Base-by-base conservation (phyloP, 2,888 invertebrate species). In the Mesorhabditis spiculigera region DNA sequence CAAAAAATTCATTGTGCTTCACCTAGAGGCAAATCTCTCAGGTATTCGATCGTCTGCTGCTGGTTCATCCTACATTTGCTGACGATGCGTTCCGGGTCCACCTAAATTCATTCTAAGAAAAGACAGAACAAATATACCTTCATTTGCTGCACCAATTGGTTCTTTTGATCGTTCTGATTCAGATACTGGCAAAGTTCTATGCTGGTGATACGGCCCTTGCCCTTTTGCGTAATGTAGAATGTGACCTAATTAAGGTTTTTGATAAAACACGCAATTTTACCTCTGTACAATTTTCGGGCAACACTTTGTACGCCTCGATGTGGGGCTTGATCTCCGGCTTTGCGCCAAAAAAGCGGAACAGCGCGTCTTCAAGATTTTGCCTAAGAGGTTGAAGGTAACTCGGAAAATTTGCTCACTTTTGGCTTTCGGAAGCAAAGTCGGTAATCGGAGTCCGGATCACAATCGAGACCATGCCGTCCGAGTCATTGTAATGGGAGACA, bases 381-480 rank as follows among this genome's bases (percentile, higher is more conserved):
- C 58, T 50, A 50, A 50, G n/a, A 50, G 28, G 58, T 50, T 50
- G 10, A 50, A 50, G 58, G 8, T 13, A 50, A 50, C 58, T 50
- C 58, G n/a, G n/a, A 50, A 50, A 50, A 50, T 50, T 13, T 50
- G 58, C n/a, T 28, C 28, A 50, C 58, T 50, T 50, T 50, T 50
- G 58, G n/a, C 10, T n/a, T 50, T 10, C 8, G n/a, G 58, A 43
- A 64, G 65, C 58, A 64, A 41, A 69, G 63, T 70, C 69, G n/a
- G 64, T 63, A 13, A 70, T 63, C 16, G 92, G 90, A 85, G 93
- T 93, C 82, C 91, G 92, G 81, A 97, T 91, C 69, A 92, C 90
- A 76, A 98, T 86, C 4, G 92, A 91, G 0, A 97, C 93, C 63
- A 93, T 89, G 0, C 97, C 97, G 82, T 95, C 93, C 82, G 93